These are phyloP conservation scores for Shargacucullia verbasci DNA, from an alignment of 2,888 invertebrate species.

Conservation along the genomic window DNA sequence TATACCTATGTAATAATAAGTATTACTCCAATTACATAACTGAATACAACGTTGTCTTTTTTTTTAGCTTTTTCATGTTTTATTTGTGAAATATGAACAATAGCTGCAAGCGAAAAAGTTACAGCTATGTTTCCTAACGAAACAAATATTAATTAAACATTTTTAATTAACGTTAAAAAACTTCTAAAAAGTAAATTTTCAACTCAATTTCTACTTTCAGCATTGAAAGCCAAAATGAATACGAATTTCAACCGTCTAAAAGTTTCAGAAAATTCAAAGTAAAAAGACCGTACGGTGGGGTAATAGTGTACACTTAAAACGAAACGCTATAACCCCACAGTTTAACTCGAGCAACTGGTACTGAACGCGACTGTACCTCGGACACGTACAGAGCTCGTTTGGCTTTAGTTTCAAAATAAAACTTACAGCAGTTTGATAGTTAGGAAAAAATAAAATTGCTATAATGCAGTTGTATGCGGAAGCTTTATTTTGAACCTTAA, in stretches of 20 bases:
- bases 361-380: conserved; percentile 42
- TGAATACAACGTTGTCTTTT: no score
- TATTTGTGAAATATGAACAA: no score
- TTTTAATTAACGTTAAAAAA: no score
- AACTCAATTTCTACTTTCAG: conserved; percentile 5
- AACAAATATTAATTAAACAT: no score
- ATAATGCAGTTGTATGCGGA: conserved; percentile 25
- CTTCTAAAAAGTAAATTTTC: conserved; percentile 2
- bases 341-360: conserved; percentile 52
- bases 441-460: conserved; percentile 31
- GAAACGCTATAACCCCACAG: conserved; percentile 46
- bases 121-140: no score
- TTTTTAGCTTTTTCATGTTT: no score
- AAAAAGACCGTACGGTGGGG: conserved; percentile 26
- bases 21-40: no score
- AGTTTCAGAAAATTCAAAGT: conserved; percentile 40
- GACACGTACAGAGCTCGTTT: conserved; percentile 55
- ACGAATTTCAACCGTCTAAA: conserved; percentile 16
- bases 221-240: conserved; percentile 22
- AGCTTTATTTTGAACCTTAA: conserved; percentile 23
- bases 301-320: conserved; percentile 50
- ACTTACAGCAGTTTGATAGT: conserved; percentile 47
- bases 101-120: no score
- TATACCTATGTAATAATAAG: no score
- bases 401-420: conserved; percentile 53